Conservation (phyloP, 1,140 invertebrate genomes). For the Drosophila sproati region DNA sequence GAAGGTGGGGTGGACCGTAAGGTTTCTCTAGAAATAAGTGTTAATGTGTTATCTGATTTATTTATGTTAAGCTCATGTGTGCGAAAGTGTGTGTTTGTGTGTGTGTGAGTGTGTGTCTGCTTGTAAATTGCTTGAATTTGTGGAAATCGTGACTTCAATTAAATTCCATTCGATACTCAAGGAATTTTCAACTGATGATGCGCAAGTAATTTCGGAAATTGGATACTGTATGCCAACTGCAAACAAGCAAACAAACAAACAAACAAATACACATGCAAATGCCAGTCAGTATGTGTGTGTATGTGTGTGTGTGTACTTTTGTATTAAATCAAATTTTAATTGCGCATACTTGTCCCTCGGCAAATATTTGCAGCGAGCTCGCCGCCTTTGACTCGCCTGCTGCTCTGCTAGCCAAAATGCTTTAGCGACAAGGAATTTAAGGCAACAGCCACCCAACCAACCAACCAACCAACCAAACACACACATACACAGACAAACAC, state of each 20-base stretch:
- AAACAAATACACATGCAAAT: constrained; percentile 20
- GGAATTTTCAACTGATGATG: constrained; percentile 80
- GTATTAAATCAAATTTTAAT: constrained; percentile 83
- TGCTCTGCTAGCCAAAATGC: constrained; percentile 52
- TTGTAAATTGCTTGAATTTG: constrained; percentile 78
- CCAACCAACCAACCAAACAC: constrained; percentile 21
- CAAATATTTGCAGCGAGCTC: constrained; percentile 77
- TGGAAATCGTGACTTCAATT: constrained; percentile 82
- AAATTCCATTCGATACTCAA: constrained; percentile 84
- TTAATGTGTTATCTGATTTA: constrained; percentile 82
- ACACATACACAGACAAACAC: constrained; percentile 20
- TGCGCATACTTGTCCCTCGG: constrained; percentile 80
- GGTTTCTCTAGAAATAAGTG: constrained; percentile 60
- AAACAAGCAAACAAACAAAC: constrained; percentile 58
- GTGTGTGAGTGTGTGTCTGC: constrained; percentile 17
- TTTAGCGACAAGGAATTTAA: constrained; percentile 79
- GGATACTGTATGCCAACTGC: constrained; percentile 76
- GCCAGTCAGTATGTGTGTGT: constrained; percentile 7
- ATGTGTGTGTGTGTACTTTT: constrained; percentile 62
- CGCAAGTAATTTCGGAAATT: constrained; percentile 82
- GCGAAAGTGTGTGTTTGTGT: constrained; percentile 17
- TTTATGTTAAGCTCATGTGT: constrained; percentile 64
- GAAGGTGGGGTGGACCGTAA: background rate
- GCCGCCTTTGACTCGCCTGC: constrained; percentile 71
- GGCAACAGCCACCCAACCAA: constrained; percentile 50